Evolutionary conservation across 2,888 invertebrate species (phyloP), one percentile per base, ranked within the genome.

Genomic region (Nomada ruficornis): DNA sequence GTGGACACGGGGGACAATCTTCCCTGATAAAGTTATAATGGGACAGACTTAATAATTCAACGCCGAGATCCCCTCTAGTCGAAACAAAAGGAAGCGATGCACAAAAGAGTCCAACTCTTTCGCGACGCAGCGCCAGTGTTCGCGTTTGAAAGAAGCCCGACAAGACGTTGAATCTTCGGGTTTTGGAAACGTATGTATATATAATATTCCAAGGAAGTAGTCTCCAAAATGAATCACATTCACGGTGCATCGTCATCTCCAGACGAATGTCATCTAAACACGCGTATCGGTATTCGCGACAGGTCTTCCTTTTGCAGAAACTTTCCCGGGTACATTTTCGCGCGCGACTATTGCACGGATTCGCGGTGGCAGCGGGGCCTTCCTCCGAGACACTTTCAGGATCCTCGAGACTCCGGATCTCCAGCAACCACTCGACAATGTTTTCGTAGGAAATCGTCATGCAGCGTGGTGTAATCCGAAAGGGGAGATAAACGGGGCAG

Each of bases 361-460:
- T 50, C 36, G 26, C 60, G 44, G 18, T n/a, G 52, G 26, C 26
- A 20, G 5, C 64, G 63, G 29, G 68, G 42, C 44, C 65, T 42
- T 72, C 68, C 68, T 18, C 42, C 71, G 77, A 62, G 77, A 73
- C 72, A 54, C 67, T 70, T 65, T 20, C 36, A 18, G 52, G 57
- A 68, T 77, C 71, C 76, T 80, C 72, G 65, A 77, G 59, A 42
- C 52, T 20, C 62, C 67, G 26, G 59, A 62, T 84, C 73, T 74
- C 69, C 60, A 80, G 76, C 83, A 78, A 80, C 76, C 81, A 81
- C 77, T 84, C 87, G 82, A 80, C 84, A 77, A 85, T 87, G 87
- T 87, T 87, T 87, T 84, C 86, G 75, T 69, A 69, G 82, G 84
- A 84, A 87, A 87, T 87, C 84, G 85, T 84, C 85, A 84, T 87